Percentiles rank a stretch among this genome's conserved stretches.
Conservation (phyloP, 1,140 invertebrate species). For the Rhopalosiphum maidis region DNA sequence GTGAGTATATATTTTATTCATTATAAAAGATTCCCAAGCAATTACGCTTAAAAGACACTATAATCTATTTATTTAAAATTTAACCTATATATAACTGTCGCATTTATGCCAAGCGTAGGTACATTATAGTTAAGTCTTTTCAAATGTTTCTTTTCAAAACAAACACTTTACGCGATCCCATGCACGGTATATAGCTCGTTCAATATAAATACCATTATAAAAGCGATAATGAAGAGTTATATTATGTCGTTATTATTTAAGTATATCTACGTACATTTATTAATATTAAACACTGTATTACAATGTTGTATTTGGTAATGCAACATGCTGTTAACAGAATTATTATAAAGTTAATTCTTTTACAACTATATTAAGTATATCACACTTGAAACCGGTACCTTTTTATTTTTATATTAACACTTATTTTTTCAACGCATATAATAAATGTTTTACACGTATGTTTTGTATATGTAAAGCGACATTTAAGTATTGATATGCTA, state of each 20-base stretch:
- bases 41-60: not conserved
- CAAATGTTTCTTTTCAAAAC: constrained; percentile 10
- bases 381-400: not conserved
- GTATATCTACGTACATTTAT: not conserved
- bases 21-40: not conserved
- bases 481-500: not conserved
- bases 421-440: not conserved
- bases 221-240: not conserved
- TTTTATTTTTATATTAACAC: not conserved
- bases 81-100: not conserved
- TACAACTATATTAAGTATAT: not conserved
- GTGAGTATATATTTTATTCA: not conserved
- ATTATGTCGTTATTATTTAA: not conserved
- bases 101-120: not conserved
- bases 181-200: not conserved
- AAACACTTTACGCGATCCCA: not conserved
- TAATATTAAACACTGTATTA: not conserved
- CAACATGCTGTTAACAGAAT: not conserved
- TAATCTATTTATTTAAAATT: not conserved
- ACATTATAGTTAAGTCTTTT: not conserved
- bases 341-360: not conserved
- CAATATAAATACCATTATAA: constrained; percentile 18
- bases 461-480: not conserved
- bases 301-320: not conserved
- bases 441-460: not conserved